A percentile compares a stretch with the other conserved stretches of the same genome.
Conservation (phyloP, 2,888 invertebrate species). For the Beris morrisii region DNA sequence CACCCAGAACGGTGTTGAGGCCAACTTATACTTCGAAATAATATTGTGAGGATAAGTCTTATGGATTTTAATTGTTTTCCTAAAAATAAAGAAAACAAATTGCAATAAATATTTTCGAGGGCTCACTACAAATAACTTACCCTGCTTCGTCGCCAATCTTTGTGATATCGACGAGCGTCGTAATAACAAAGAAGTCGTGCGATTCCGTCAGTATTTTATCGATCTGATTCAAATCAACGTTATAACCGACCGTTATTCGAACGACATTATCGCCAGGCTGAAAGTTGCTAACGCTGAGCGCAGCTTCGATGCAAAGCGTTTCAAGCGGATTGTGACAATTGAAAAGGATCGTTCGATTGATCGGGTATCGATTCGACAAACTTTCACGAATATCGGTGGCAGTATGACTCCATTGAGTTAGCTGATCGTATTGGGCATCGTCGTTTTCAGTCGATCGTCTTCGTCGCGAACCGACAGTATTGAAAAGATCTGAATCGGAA, state of each 20-base stretch:
- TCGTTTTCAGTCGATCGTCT: conserved; percentile 4
- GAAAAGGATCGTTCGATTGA: conserved; percentile 55
- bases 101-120: not conserved
- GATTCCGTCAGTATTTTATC: conserved; percentile 54
- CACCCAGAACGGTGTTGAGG: conserved; percentile 55
- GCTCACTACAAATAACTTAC: conserved; percentile 33
- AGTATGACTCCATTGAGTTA: conserved; percentile 46
- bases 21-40: conserved; percentile 53
- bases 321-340: conserved; percentile 52
- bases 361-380: conserved; percentile 49
- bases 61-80: conserved; percentile 45
- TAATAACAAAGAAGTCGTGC: conserved; percentile 54
- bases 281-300: conserved; percentile 50
- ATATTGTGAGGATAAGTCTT: conserved; percentile 52
- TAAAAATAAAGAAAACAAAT: conserved; percentile 26
- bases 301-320: conserved; percentile 51
- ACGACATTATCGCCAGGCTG: conserved; percentile 47
- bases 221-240: conserved; percentile 52
- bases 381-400: conserved; percentile 50
- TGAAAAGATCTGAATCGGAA: not conserved
- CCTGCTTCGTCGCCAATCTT: conserved; percentile 47
- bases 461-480: not conserved
- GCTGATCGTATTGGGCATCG: conserved; percentile 47
- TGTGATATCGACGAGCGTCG: conserved; percentile 47
- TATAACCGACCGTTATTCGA: conserved; percentile 49